phyloP scores from a whole-genome alignment of 2,797 vertebrate species.

The Psittacula echo region DNA sequence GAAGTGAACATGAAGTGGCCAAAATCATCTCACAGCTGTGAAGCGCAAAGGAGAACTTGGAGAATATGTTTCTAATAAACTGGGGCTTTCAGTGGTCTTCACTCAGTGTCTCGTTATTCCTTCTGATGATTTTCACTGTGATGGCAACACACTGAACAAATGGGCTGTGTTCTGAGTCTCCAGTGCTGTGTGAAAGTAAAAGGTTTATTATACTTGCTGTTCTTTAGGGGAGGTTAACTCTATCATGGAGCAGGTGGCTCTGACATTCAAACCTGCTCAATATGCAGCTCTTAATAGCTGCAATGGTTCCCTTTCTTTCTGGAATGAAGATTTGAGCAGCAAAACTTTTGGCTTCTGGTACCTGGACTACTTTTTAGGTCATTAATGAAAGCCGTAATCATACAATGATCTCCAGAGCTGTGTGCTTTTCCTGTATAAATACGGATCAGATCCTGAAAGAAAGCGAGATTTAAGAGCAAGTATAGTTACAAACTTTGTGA shows the following conservation, averaged over 20 bases:
- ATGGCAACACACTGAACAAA: not conserved
- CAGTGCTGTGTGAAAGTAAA: not conserved
- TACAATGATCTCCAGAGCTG: not conserved
- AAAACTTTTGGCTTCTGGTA: not conserved
- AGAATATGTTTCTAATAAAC: not conserved
- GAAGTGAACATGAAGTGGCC: not conserved
- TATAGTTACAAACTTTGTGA: not conserved
- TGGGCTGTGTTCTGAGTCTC: not conserved
- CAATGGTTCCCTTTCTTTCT: not conserved
- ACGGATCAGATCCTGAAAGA: not conserved
- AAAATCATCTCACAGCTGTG: not conserved
- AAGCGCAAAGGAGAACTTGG: not conserved
- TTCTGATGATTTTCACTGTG: not conserved
- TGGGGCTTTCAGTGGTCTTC: not conserved
- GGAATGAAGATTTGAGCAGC: not conserved
- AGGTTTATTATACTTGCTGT: not conserved
- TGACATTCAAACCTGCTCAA: rapidly evolving
- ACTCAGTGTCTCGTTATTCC: not conserved
- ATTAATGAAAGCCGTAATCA: not conserved
- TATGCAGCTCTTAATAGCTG: not conserved
- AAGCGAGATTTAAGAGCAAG: not conserved
- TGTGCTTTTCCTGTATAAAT: not conserved
- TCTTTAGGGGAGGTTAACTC: not conserved
- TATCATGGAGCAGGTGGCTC: not conserved
- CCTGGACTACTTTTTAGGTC: not conserved